Evolutionary conservation across 2,888 invertebrate species (phyloP).

Genomic region (Sthenelais limicola): DNA sequence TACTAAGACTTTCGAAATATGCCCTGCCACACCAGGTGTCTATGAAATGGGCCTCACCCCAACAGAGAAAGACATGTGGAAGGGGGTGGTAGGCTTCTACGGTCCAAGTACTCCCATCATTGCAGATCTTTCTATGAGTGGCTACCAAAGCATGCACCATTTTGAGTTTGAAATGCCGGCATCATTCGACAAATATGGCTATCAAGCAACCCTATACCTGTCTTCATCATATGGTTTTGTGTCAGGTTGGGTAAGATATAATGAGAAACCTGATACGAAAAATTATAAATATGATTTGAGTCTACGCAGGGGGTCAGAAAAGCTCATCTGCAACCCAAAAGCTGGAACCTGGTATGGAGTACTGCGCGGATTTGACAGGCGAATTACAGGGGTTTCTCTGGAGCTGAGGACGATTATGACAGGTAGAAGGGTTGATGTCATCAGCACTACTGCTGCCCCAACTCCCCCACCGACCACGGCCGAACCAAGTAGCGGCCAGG

Average conservation of each 20-base stretch:
- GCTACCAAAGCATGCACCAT: background rate
- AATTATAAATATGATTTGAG: background rate
- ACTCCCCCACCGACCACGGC: background rate
- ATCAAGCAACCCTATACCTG: background rate
- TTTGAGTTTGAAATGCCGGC: conserved; percentile 20
- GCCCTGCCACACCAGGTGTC: background rate
- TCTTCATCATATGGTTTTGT: conserved; percentile 5
- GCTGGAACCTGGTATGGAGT: background rate
- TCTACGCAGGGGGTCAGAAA: background rate
- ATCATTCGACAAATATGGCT: background rate
- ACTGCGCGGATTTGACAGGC: background rate
- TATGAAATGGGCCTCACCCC: conserved; percentile 16
- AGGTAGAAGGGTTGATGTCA: background rate
- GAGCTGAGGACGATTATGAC: conserved; percentile 15
- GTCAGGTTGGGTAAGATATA: background rate
- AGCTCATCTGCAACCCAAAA: conserved; percentile 1
- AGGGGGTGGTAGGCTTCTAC: background rate
- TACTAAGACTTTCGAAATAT: background rate
- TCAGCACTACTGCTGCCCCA: no score
- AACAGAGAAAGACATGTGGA: background rate
- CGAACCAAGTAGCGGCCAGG: background rate
- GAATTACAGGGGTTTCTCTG: background rate
- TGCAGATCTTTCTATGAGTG: background rate
- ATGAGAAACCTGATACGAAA: background rate
- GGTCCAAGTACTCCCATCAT: background rate